A percentile compares a stretch with the other conserved stretches of the same genome.
Conservation (phyloP, 92 coral and sea anemone species). For the Parazoanthus darwini region DNA sequence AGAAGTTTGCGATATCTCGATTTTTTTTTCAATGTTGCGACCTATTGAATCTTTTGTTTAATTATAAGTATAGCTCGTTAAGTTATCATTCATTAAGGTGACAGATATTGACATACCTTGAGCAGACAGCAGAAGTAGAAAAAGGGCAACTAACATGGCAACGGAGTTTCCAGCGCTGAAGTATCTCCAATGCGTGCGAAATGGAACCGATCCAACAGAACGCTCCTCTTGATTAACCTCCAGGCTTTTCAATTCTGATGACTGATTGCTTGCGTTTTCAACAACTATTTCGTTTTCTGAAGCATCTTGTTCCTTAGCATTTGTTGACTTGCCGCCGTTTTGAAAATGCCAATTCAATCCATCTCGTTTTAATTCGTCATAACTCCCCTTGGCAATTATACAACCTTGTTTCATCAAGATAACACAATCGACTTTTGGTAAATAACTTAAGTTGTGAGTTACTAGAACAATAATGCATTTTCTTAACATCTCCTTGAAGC, state of each 20-base stretch:
- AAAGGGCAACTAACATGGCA: not conserved
- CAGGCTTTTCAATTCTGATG: not conserved
- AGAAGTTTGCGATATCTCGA: too few species aligned
- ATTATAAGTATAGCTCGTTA: not conserved
- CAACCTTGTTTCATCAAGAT: conserved; percentile 1
- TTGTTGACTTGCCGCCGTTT: not conserved
- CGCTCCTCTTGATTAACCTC: not conserved
- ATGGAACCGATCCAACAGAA: not conserved
- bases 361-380: not conserved
- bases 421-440: conserved; percentile 12
- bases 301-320: not conserved
- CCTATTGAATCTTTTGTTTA: too few species aligned
- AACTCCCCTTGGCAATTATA: not conserved
- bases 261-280: not conserved
- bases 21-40: too few species aligned
- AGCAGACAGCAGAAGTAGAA: not conserved
- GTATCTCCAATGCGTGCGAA: conserved; percentile 2
- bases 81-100: not conserved
- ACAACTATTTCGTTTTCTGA: not conserved
- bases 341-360: not conserved
- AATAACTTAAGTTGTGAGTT: conserved; percentile 19
- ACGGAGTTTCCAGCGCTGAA: conserved; percentile 26
- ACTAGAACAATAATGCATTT: conserved; percentile 10
- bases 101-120: conserved; percentile 2
- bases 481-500: not conserved